A percentile compares a stretch with the other conserved stretches of the same genome.
Evolutionary conservation across 2,113 vertebrate genomes (phyloP).

Genomic region (Grus americana): DNA sequence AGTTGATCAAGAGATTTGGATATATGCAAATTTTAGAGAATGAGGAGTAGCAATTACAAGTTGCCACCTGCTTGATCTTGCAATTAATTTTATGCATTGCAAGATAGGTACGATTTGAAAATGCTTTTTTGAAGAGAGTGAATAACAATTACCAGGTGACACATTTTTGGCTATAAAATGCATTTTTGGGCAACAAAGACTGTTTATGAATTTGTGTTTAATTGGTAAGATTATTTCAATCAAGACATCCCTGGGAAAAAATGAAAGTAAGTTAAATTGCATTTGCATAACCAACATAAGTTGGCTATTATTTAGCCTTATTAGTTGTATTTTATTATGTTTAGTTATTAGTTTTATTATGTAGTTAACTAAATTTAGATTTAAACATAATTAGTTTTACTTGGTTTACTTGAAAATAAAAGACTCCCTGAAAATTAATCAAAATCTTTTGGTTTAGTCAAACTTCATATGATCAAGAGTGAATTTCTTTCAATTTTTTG

Average conservation of each 20-base stretch:
- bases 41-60: neutral
- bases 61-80: neutral
- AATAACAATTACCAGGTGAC: neutral
- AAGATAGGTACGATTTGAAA: neutral
- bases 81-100: neutral
- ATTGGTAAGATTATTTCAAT: neutral
- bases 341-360: neutral
- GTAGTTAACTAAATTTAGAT: neutral
- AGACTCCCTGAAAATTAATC: rapidly evolving
- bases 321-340: neutral
- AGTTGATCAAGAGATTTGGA: neutral
- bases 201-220: neutral
- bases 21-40: neutral
- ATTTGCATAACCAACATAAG: neutral
- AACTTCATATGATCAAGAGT: neutral
- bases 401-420: neutral
- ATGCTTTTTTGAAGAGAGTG: neutral
- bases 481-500: neutral
- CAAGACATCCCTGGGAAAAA: neutral
- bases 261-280: neutral
- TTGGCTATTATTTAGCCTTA: neutral
- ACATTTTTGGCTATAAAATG: neutral
- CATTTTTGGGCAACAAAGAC: neutral
- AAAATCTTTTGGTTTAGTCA: neutral
- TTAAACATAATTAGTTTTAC: neutral